Conservation (phyloP, 1,140 invertebrate species). For the Procambarus virginalis region DNA sequence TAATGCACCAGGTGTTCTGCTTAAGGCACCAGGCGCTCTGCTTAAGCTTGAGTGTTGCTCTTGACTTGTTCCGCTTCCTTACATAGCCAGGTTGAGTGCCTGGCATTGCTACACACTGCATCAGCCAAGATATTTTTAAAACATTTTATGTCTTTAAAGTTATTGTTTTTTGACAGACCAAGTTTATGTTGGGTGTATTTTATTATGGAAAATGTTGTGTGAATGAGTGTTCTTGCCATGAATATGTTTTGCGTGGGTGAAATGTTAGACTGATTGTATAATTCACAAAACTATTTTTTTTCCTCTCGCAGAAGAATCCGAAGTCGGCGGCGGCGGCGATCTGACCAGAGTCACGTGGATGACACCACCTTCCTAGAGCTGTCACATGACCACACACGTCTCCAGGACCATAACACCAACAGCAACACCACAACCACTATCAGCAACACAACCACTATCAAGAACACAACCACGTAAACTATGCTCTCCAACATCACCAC, state of each 20-base stretch:
- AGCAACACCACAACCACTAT: background rate
- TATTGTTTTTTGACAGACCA: background rate
- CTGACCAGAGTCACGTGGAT: conserved; percentile 25
- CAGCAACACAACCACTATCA: too few species aligned
- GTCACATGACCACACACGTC: background rate
- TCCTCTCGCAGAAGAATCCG: conserved; percentile 9
- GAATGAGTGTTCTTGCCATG: too few species aligned
- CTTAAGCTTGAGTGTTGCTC: too few species aligned
- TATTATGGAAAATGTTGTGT: too few species aligned
- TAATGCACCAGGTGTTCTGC: too few species aligned
- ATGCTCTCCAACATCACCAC: background rate
- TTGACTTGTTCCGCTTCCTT: too few species aligned
- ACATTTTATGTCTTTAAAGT: too few species aligned
- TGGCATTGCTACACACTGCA: background rate
- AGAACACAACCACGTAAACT: background rate
- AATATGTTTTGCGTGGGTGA: too few species aligned
- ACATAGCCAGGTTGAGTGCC: background rate
- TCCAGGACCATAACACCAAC: background rate
- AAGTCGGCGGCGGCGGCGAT: conserved; percentile 18
- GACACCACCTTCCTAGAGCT: background rate
- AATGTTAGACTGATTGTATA: background rate
- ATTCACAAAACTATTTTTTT: background rate
- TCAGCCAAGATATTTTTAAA: background rate
- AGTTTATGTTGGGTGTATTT: background rate
- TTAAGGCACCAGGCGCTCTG: too few species aligned